Base-by-base conservation (phyloP, 1,140 invertebrate species). In the Dermatophagoides farinae region DNA sequence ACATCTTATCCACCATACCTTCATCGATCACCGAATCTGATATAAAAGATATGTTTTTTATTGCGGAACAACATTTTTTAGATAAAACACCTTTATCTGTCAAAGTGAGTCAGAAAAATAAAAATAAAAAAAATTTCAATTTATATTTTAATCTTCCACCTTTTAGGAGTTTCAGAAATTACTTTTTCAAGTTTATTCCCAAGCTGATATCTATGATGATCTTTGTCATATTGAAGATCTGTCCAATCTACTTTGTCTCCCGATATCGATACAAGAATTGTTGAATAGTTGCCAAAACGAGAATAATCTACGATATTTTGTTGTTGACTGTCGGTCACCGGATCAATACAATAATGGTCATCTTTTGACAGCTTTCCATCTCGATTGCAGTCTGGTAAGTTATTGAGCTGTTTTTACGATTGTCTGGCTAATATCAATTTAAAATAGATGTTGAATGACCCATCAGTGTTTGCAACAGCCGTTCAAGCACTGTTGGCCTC, bases 281-380 rank as follows among this genome's bases (percentile, higher is more conserved):
- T 50, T 77, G 41, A 68, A 73, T 1, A 70, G 59, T 25, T 62
- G 50, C 40, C 54, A 51, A 55, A 61, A 40, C 12, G 10, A 50
- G 43, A 37, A 25, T 20, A 38, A 25, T 31, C 51, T 68, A 73
- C 80, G 85, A 67, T 98, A 96, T 73, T 97, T 98, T 75, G 77
- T 97, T 23, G 90, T 98, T 6, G 95, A 98, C 72, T 97, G 91
- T 73, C 77, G 93, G 67, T 88, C 92, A 16, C 83, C 89, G 0
- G 89, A 96, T 64, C 91, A 97, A 67, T 98, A 97, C 70, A 97
- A 96, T 75, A 82, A 83, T 63, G 93, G 93, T 0, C 91, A 97
- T 75, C 78, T 97, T 64, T 84, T 87, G 1, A 97, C 90, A 52
- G 92, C 95, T 46, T 97, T 97, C 76, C 93, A 97, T 75, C 77